phyloP scores from a whole-genome alignment of 2,113 vertebrate species.

The Centropristis striata region DNA sequence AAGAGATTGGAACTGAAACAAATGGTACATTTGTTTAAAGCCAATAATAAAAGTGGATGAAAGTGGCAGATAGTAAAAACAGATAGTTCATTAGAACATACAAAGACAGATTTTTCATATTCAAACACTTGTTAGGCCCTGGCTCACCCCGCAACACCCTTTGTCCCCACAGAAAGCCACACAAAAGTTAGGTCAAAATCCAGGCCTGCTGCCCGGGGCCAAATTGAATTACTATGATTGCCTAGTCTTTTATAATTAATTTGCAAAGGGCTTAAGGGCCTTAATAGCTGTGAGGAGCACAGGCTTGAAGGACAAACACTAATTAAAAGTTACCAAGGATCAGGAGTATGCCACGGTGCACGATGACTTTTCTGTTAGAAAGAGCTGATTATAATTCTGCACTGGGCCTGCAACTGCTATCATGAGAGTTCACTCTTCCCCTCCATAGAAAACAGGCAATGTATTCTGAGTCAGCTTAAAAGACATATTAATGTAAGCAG shows the following conservation, averaged over 20 bases:
- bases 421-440: conserved; percentile 45
- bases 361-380: conserved; percentile 69
- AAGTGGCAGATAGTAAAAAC: background rate
- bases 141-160: conserved; percentile 26
- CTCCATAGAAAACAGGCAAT: conserved; percentile 24
- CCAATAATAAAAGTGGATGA: background rate
- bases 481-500: conserved; percentile 11
- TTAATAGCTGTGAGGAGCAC: conserved; percentile 89
- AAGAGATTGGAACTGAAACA: no score
- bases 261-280: conserved; percentile 88
- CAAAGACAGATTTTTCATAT: background rate
- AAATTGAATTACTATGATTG: conserved; percentile 92
- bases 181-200: conserved; percentile 84
- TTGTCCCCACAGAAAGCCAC: conserved; percentile 47
- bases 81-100: conserved; percentile 3
- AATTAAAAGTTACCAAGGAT: conserved; percentile 91
- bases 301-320: conserved; percentile 92
- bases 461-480: conserved; percentile 45
- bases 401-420: conserved; percentile 40
- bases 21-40: background rate
- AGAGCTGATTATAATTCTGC: conserved; percentile 74
- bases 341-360: conserved; percentile 77
- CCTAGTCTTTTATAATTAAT: conserved; percentile 93
- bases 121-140: conserved; percentile 34
- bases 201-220: conserved; percentile 81